Conservation (phyloP, 2,888 invertebrate species). For the Eupithecia exiguata region DNA sequence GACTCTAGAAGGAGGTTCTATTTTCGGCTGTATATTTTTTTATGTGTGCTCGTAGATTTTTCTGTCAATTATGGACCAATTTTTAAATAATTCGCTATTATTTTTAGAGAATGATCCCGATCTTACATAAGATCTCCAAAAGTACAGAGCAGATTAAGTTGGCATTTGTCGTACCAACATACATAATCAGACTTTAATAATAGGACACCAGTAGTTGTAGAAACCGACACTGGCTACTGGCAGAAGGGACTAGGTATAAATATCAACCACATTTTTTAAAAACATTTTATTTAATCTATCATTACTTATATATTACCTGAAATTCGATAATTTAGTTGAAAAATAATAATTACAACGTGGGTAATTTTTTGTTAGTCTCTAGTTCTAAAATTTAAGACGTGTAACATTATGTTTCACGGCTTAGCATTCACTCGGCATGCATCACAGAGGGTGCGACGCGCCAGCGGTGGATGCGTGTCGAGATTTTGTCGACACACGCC, state of each 20-base stretch:
- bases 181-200: neutral
- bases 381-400: constrained; percentile 70
- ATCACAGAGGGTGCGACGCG: constrained; percentile 52
- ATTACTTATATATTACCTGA: constrained; percentile 81
- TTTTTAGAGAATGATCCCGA: no score
- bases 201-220: neutral
- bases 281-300: constrained; percentile 65
- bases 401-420: constrained; percentile 53
- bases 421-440: constrained; percentile 52
- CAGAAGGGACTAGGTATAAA: neutral
- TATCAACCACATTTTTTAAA: constrained; percentile 55
- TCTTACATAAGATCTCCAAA: neutral
- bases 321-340: constrained; percentile 82
- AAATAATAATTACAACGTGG: constrained; percentile 79
- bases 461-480: constrained; percentile 79
- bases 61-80: no score
- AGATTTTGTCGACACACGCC: constrained; percentile 79
- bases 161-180: neutral
- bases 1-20: no score
- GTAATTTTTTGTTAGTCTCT: constrained; percentile 80
- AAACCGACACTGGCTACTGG: neutral
- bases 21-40: no score
- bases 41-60: no score
- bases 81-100: no score
- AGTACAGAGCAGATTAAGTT: neutral